A percentile compares a stretch with the other conserved stretches of the same genome.
Evolutionary conservation across 2,113 vertebrate species (phyloP).

Genomic region (Zosterops lateralis): DNA sequence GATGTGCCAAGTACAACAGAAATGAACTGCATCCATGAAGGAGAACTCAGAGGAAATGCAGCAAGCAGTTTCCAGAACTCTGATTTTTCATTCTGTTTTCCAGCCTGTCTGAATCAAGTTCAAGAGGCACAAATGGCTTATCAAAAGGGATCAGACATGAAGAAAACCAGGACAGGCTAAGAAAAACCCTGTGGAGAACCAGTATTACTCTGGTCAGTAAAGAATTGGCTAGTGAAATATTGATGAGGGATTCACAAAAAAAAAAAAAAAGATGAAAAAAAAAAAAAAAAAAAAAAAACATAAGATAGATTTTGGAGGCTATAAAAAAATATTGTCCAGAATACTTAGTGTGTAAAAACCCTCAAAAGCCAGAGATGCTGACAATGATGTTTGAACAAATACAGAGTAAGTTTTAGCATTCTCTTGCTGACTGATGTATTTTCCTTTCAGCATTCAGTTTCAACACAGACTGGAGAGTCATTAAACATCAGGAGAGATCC

Average conservation of each 20-base stretch:
- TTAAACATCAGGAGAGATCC: slow-evolving; percentile 14
- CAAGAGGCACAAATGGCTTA: background rate
- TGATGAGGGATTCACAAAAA: background rate
- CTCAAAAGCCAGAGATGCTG: slow-evolving; percentile 21
- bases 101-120: background rate
- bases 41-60: background rate
- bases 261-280: background rate
- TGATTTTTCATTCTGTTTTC: background rate
- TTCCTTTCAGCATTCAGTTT: slow-evolving; percentile 44
- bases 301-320: background rate
- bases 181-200: background rate
- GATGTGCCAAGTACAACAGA: background rate
- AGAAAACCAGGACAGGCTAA: background rate
- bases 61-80: background rate
- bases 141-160: background rate
- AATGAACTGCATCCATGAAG: background rate
- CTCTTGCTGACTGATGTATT: slow-evolving; percentile 38
- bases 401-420: background rate
- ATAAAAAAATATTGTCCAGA: background rate
- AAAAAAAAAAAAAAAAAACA: background rate
- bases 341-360: background rate
- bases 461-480: slow-evolving; percentile 44
- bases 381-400: background rate
- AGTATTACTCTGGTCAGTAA: background rate
- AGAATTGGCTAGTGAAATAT: background rate